A percentile compares a stretch with the other conserved stretches of the same genome.
These are phyloP conservation scores for Lepetodrilus schrolli DNA, from an alignment of 2,888 invertebrate genomes.

Conservation along the genomic window DNA sequence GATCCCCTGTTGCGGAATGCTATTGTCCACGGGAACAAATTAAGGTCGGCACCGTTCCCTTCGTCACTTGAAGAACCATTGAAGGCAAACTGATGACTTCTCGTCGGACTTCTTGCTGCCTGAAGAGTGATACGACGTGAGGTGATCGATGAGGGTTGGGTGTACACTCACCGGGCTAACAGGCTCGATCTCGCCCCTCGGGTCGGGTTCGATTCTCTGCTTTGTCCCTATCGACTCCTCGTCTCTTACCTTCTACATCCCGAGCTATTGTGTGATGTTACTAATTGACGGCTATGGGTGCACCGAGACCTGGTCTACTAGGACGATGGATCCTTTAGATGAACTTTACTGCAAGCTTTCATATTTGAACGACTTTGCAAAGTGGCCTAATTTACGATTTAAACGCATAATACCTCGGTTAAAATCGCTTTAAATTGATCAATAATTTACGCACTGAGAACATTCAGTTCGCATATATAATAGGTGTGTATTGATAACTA, in stretches of 20 bases:
- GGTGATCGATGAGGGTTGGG: neutral
- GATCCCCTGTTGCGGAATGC: constrained; percentile 23
- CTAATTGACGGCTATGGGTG: neutral
- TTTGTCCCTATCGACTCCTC: neutral
- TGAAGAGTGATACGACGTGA: constrained; percentile 5
- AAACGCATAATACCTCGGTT: too few species aligned
- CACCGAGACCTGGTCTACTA: neutral
- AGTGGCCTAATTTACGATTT: too few species aligned
- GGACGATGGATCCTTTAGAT: too few species aligned
- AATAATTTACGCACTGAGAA: too few species aligned
- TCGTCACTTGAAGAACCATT: constrained; percentile 11
- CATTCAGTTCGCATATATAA: too few species aligned
- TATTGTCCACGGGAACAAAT: constrained; percentile 7
- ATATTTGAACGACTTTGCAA: too few species aligned
- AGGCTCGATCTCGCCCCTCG: constrained; percentile 4
- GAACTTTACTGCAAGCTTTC: too few species aligned
- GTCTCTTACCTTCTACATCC: neutral
- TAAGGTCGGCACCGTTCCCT: constrained; percentile 12
- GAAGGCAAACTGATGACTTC: constrained; percentile 18
- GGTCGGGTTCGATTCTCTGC: neutral
- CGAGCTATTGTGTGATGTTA: neutral
- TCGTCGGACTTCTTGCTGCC: constrained; percentile 10
- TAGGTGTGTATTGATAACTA: too few species aligned
- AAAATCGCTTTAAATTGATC: too few species aligned
- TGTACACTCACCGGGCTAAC: neutral